Evolutionary conservation across 2,113 vertebrate genomes (phyloP).

Genomic region (Eidolon helvum): DNA sequence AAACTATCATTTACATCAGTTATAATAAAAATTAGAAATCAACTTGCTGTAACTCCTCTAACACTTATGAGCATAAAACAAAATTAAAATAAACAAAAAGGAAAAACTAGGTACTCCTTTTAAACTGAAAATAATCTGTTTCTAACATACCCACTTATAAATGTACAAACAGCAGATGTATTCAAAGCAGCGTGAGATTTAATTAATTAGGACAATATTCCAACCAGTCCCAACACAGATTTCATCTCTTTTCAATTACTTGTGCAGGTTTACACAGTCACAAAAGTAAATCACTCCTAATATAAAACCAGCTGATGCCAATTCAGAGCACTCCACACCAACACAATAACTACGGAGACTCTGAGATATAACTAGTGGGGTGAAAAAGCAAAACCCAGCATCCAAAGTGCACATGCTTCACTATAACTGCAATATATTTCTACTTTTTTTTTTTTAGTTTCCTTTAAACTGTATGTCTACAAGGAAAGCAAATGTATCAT

Average conservation of each 20-base stretch:
- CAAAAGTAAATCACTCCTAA: slow-evolving; percentile 68
- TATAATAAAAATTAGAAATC: slow-evolving; percentile 70
- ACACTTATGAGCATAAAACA: slow-evolving; percentile 61
- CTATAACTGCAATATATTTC: slow-evolving; percentile 41
- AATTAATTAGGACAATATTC: slow-evolving; percentile 63
- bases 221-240: slow-evolving; percentile 64
- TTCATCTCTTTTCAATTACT: slow-evolving; percentile 58
- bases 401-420: slow-evolving; percentile 37
- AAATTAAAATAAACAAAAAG: slow-evolving; percentile 60
- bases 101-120: slow-evolving; percentile 52
- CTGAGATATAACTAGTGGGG: neutral
- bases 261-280: slow-evolving; percentile 65
- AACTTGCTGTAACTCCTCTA: slow-evolving; percentile 58
- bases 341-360: slow-evolving; percentile 64
- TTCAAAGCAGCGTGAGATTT: slow-evolving; percentile 53
- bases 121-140: slow-evolving; percentile 59
- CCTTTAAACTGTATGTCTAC: slow-evolving; percentile 52
- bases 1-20: slow-evolving; percentile 76
- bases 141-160: slow-evolving; percentile 45
- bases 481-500: slow-evolving; percentile 69
- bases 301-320: slow-evolving; percentile 64
- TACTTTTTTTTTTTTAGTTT: neutral
- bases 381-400: slow-evolving; percentile 55
- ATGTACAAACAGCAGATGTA: slow-evolving; percentile 60
- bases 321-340: slow-evolving; percentile 58